Evolutionary conservation across 2,797 vertebrate genomes (phyloP).

Genomic region (Bovichtus variegatus): DNA sequence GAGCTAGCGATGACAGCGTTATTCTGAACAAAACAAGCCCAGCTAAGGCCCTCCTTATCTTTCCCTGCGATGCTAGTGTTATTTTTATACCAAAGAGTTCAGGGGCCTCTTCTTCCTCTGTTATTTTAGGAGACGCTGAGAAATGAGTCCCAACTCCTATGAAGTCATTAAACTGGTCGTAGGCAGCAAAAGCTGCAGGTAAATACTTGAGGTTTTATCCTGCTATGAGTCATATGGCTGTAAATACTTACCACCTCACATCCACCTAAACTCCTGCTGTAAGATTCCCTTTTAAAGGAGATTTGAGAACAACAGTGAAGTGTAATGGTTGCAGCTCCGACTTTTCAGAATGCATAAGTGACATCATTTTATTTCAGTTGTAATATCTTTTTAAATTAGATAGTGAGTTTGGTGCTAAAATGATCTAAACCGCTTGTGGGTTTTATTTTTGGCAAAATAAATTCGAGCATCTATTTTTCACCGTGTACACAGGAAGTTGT

Average conservation of each 20-base stretch:
- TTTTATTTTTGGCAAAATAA: slow-evolving; percentile 12
- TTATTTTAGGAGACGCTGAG: slow-evolving; percentile 79
- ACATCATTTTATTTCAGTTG: slow-evolving; percentile 1
- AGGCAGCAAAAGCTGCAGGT: slow-evolving; percentile 81
- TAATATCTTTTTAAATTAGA: slow-evolving; percentile 13
- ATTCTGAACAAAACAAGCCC: slow-evolving; percentile 71
- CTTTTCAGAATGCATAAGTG: slow-evolving; percentile 22
- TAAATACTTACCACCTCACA: slow-evolving; percentile 77
- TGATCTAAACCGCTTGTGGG: not conserved
- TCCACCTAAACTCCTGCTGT: slow-evolving; percentile 48
- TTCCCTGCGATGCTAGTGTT: slow-evolving; percentile 58
- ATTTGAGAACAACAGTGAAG: slow-evolving; percentile 34
- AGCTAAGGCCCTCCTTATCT: slow-evolving; percentile 65
- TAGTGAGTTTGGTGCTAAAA: not conserved
- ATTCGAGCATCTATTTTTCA: slow-evolving; percentile 25
- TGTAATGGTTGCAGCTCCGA: slow-evolving; percentile 22
- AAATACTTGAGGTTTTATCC: slow-evolving; percentile 80
- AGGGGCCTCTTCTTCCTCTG: slow-evolving; percentile 69
- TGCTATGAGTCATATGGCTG: slow-evolving; percentile 75
- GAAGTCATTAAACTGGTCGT: slow-evolving; percentile 81
- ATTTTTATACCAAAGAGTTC: slow-evolving; percentile 82
- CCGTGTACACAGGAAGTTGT: slow-evolving; percentile 18
- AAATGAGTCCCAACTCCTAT: slow-evolving; percentile 68
- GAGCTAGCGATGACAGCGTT: slow-evolving; percentile 67
- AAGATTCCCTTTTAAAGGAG: slow-evolving; percentile 44